A percentile compares a stretch with the other conserved stretches of the same genome.
These are phyloP conservation scores for Nibea coibor DNA, from an alignment of 2,113 vertebrate genomes.

Conservation along the genomic window DNA sequence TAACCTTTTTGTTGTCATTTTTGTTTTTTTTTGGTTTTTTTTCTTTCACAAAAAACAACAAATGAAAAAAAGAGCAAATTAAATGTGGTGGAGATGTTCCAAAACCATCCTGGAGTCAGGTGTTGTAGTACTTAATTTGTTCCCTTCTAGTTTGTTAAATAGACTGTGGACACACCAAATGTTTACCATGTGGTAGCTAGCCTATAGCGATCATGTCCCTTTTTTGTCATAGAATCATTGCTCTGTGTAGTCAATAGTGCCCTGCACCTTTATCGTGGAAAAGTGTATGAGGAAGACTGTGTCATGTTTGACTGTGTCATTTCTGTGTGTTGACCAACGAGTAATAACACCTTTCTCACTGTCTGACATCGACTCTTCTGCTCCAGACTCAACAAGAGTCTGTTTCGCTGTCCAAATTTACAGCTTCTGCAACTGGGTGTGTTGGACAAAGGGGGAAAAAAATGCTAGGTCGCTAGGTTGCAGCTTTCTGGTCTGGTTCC, in stretches of 20 bases:
- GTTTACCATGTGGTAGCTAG: constrained; percentile 48
- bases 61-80: constrained; percentile 73
- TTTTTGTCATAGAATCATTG: constrained; percentile 38
- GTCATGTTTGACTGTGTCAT: constrained; percentile 46
- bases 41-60: constrained; percentile 74
- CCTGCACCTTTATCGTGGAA: constrained; percentile 57
- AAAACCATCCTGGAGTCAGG: constrained; percentile 63
- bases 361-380: constrained; percentile 47
- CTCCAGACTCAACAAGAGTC: constrained; percentile 2
- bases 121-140: constrained; percentile 53
- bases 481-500: too few relatives aligned
- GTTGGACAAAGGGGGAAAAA: too few relatives aligned
- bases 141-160: constrained; percentile 22
- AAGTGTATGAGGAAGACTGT: constrained; percentile 49
- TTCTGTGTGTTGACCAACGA: constrained; percentile 46
- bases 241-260: constrained; percentile 51
- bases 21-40: constrained; percentile 58
- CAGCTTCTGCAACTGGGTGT: too few relatives aligned
- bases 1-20: constrained; percentile 57
- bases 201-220: constrained; percentile 17
- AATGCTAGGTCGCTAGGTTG: too few relatives aligned
- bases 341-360: constrained; percentile 60
- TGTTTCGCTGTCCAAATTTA: neutral
- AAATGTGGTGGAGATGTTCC: constrained; percentile 80
- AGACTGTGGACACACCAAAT: constrained; percentile 42